Evolutionary conservation across 2,797 vertebrate species (phyloP), one percentile per base, ranked within the genome.

Genomic region (Sorex maritimensis): DNA sequence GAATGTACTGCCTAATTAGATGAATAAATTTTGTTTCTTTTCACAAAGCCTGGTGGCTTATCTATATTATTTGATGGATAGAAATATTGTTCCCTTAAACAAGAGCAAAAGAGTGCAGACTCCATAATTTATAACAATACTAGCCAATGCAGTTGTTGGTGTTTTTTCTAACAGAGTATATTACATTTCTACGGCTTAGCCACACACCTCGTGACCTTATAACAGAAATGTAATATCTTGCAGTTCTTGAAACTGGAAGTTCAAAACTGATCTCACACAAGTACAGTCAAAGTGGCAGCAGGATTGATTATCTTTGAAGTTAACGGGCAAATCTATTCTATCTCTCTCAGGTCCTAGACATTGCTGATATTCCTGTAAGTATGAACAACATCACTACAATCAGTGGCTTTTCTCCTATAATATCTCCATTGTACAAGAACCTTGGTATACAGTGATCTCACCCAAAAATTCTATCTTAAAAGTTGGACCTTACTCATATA

Each of bases 21-120:
- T 58, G 93, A 83, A 83, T 26, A 14, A 17, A 74, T 23, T 74
- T 86, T 94, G 55, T 73, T 81, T 78, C 81, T 49, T 68, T 73
- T 75, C 63, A 72, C 41, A 73, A 52, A 52, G 49, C 13, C 49
- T 52, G 46, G 77, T 68, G 52, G 52, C n/a, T 24, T 74, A 41
- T 96, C 73, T 78, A 74, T 83, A 26, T 94, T 92, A 77, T 58
- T 55, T 86, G 19, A 38, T 63, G 23, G 15, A 49, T 69, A 72
- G 14, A 77, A 92, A 86, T 65, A 46, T 85, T 68, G 71, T 86
- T 86, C 11, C 21, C 65, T 86, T 1, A 7, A 61, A 52, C 49
- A 52, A 52, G 49, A 52, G 49, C 10, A 14, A 52, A 9, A 52
- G 2, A 88, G 26, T 10, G 10, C 80, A 91, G 68, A 41, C 1